Percentiles rank a stretch among this genome's conserved stretches.
Evolutionary conservation across 1,140 invertebrate species (phyloP).

Genomic region (Lepidurus packardi): DNA sequence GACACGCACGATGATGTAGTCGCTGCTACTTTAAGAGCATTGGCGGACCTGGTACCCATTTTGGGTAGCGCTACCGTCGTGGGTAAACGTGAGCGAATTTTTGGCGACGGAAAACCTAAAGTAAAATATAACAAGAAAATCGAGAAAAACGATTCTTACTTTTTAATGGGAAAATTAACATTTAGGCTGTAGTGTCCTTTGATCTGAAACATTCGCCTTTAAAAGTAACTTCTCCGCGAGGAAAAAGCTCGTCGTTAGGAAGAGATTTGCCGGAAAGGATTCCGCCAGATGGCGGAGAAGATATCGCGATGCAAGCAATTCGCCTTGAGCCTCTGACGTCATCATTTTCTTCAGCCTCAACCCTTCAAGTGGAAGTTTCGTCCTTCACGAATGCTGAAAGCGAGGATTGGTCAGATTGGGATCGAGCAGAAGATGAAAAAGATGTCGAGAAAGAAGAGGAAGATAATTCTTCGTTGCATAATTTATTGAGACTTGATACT

Average conservation of each 20-base stretch:
- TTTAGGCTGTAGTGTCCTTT: background rate
- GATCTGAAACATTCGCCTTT: background rate
- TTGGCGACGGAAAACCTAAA: constrained; percentile 71
- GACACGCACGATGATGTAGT: constrained; percentile 74
- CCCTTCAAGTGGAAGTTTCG: background rate
- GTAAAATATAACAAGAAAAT: constrained; percentile 36
- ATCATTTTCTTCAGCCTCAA: constrained; percentile 36
- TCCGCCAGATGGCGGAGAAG: constrained; percentile 73
- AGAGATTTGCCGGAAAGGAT: constrained; percentile 58
- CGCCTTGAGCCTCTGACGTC: constrained; percentile 41
- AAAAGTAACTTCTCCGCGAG: background rate
- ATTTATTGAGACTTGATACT: background rate
- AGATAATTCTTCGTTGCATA: constrained; percentile 25
- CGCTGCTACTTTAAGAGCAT: constrained; percentile 63
- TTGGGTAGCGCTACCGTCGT: constrained; percentile 72
- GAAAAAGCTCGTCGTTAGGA: background rate
- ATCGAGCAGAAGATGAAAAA: constrained; percentile 49
- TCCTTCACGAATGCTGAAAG: constrained; percentile 37
- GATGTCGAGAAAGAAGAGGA: constrained; percentile 36
- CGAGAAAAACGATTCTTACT: background rate
- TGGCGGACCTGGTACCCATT: constrained; percentile 74
- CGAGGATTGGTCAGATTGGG: constrained; percentile 71
- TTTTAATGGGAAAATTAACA: constrained; percentile 5
- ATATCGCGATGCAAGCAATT: constrained; percentile 44
- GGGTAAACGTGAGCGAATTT: constrained; percentile 67